A percentile compares a stretch with the other conserved stretches of the same genome.
Evolutionary conservation across 2,797 vertebrate species (phyloP).

Genomic region (Typhlichthys eigenmanni): DNA sequence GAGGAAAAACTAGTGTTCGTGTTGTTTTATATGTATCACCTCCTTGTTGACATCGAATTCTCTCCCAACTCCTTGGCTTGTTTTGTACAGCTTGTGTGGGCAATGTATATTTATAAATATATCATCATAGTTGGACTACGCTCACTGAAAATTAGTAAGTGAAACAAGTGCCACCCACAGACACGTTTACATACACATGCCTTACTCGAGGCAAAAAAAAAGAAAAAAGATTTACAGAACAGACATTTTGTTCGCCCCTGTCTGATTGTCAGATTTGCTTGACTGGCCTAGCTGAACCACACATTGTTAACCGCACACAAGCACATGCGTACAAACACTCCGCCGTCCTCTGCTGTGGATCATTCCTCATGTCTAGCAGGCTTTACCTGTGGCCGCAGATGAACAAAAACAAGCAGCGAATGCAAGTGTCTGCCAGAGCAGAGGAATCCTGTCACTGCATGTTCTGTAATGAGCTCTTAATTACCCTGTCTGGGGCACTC

Average conservation of each 20-base stretch:
- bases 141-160: slow-evolving; percentile 17
- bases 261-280: slow-evolving; percentile 71
- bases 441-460: slow-evolving; percentile 77
- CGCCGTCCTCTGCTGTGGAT: slow-evolving; percentile 59
- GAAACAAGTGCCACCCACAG: slow-evolving; percentile 62
- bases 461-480: slow-evolving; percentile 80
- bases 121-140: slow-evolving; percentile 18
- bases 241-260: slow-evolving; percentile 70
- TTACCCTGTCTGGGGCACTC: slow-evolving; percentile 72
- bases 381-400: slow-evolving; percentile 72
- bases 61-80: slow-evolving; percentile 26
- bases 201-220: slow-evolving; percentile 58
- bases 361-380: slow-evolving; percentile 76
- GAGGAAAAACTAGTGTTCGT: slow-evolving; percentile 39
- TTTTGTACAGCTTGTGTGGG: slow-evolving; percentile 13
- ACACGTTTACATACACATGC: slow-evolving; percentile 49
- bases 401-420: slow-evolving; percentile 73
- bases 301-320: slow-evolving; percentile 50
- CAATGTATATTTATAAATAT: slow-evolving; percentile 21
- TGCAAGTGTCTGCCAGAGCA: slow-evolving; percentile 62
- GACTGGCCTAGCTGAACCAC: slow-evolving; percentile 63
- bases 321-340: slow-evolving; percentile 13
- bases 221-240: slow-evolving; percentile 59
- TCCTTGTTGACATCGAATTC: slow-evolving; percentile 39
- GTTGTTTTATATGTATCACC: slow-evolving; percentile 20